Base-by-base conservation (phyloP, 2,888 invertebrate genomes). In the Pollenia griseotomentosa region DNA sequence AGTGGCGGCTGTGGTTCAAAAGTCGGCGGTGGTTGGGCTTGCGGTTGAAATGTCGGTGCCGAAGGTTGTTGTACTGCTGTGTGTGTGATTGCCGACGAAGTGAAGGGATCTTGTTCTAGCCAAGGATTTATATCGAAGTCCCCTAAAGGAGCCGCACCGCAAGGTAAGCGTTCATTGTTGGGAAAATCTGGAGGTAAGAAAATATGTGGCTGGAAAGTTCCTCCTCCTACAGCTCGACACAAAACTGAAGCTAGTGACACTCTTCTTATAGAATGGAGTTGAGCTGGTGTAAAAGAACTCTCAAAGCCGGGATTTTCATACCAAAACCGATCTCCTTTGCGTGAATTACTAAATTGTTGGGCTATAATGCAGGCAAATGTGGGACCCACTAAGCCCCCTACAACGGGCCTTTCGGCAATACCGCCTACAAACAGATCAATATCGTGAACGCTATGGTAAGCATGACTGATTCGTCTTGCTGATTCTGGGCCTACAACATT, bases 361-460 rank as follows among this genome's bases (percentile, higher is more conserved):
- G 97, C 97, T 65, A 98, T 96, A 79, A 98, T 96, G 91, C 98
- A 98, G 44, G 97, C 97, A 90, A 98, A 97, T 0, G 97, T 97
- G 0, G 97, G 97, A 0, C 98, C 98, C 0, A 98, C 97, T 2
- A 97, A 93, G 0, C 97, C 97, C 2, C 93, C 93, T 0, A 95
- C 94, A 0, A 98, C 96, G 0, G 97, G 97, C 53, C 96, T 95
- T 90, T 98, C 98, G 0, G 97, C 96, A 91, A 98, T 95, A 0
- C 97, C 97, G 10, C 96, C 98, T 0, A 97, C 95, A 91, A 97
- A 98, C 1, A 98, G 94, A 91, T 98, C 98, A 83, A 98, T 95
- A 91, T 98, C 98, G 82, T 97, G 96, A 0, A 97, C 95, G 87
- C 96, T 95, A 44, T 95, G 94, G 89, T 96, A 96, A 73, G 95